These are phyloP conservation scores for Thinocorus orbignyianus DNA, from an alignment of 2,113 vertebrate species.

Conservation along the genomic window DNA sequence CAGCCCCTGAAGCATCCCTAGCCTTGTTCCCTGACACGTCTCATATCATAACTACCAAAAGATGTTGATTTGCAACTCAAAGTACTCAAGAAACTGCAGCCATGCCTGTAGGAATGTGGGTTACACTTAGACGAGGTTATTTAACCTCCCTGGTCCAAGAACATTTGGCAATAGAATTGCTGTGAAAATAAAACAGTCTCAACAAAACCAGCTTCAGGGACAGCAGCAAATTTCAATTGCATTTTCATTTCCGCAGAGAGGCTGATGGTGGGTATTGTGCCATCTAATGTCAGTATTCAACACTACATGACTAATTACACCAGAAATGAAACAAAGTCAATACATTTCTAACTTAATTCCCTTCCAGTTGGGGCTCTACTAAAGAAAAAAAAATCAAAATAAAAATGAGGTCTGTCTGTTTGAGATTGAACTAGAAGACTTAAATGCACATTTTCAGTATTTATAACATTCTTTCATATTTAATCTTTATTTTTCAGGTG, in stretches of 20 bases:
- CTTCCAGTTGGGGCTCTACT: not conserved
- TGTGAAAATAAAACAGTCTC: not conserved
- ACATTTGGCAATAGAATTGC: not conserved
- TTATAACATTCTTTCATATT: not conserved
- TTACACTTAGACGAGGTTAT: not conserved
- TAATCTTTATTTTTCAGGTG: not conserved
- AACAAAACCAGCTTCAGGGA: not conserved
- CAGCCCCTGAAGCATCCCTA: not conserved
- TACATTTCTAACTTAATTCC: not conserved
- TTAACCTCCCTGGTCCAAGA: not conserved
- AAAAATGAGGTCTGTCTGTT: not conserved
- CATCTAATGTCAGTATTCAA: not conserved
- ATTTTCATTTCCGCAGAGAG: not conserved
- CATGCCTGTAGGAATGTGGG: rapidly evolving
- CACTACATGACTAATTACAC: not conserved
- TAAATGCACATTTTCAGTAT: slow-evolving; percentile 37
- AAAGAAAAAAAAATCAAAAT: not conserved
- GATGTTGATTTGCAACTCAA: not conserved
- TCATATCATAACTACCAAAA: not conserved
- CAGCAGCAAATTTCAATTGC: not conserved
- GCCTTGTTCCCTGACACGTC: not conserved
- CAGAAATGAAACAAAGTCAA: slow-evolving; percentile 3
- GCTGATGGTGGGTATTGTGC: not conserved
- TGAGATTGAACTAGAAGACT: slow-evolving; percentile 11
- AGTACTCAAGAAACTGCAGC: not conserved